Evolutionary conservation across 1,140 invertebrate species (phyloP), one percentile per base, ranked within the genome.

Genomic region (Zaprionus tsacasi): DNA sequence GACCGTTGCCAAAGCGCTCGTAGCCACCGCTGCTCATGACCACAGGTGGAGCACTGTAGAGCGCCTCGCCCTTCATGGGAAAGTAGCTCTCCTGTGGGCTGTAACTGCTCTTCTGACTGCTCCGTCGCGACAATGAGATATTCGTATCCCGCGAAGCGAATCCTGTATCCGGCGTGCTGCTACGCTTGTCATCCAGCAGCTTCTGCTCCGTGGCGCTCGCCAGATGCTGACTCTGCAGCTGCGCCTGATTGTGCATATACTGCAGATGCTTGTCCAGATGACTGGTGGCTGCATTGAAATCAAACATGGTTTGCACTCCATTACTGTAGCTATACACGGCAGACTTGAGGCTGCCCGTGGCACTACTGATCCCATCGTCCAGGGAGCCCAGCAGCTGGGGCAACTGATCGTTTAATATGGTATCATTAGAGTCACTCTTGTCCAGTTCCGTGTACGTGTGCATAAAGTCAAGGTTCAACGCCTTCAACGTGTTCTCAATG

Each of bases 351-450:
- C 91, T 92, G 35, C 91, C 91, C 0, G 75, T 90, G 52, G 91
- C 91, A 65, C 91, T 92, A 70, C 91, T 81, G 5, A 92, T 92
- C n/a, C 91, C 91, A 59, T 91, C 91, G 30, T 92, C 91, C 40
- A 92, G 35, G 6, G 83, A 87, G 12, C 89, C 81, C 12, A 88
- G 55, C 15, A 91, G 63, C 63, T 80, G 83, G 3, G 89, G 77
- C 71, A 92, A 66, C 65, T 92, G 89, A 56, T 92, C 91, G 12
- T 92, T 92, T 12, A 93, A 68, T 6, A 93, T 76, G 8, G 92
- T 93, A 27, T 93, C 92, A 58, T 91, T 92, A 5, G 92, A 93
- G 72, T 93, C 92, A 60, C 88, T 93, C 70, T 93, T 93, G 68
- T 92, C 92, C 68, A 93, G 59, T 56, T 93, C 92, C 17, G 87